Conservation (phyloP, 2,113 vertebrate genomes). For the Laticauda laticaudata region DNA sequence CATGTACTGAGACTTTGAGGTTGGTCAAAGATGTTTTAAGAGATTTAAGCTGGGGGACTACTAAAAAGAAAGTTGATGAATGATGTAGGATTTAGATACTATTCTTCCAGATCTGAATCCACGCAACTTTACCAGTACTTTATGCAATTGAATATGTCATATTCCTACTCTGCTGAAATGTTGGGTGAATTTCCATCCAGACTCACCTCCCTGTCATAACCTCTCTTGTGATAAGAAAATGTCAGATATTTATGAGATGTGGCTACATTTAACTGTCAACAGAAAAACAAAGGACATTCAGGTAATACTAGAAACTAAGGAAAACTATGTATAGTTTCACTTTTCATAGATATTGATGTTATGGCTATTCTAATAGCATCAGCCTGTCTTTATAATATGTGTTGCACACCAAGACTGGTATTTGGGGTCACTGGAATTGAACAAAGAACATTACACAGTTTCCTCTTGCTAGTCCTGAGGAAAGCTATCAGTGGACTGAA, state of each 20-base stretch:
- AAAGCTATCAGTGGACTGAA: background rate
- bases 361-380: background rate
- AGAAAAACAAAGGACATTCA: background rate
- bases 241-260: background rate
- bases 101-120: background rate
- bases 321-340: background rate
- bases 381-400: background rate
- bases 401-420: background rate
- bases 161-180: background rate
- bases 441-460: background rate
- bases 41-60: background rate
- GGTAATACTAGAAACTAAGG: background rate
- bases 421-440: background rate
- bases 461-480: background rate
- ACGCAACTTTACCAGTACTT: background rate
- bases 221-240: background rate
- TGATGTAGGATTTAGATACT: background rate
- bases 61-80: background rate
- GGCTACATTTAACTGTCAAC: background rate
- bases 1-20: background rate
- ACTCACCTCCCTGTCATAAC: background rate
- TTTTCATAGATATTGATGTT: background rate
- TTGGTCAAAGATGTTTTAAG: background rate
- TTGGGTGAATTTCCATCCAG: background rate
- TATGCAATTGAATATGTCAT: background rate